Conservation (phyloP, 2,113 vertebrate genomes). For the Danionella cerebrum region DNA sequence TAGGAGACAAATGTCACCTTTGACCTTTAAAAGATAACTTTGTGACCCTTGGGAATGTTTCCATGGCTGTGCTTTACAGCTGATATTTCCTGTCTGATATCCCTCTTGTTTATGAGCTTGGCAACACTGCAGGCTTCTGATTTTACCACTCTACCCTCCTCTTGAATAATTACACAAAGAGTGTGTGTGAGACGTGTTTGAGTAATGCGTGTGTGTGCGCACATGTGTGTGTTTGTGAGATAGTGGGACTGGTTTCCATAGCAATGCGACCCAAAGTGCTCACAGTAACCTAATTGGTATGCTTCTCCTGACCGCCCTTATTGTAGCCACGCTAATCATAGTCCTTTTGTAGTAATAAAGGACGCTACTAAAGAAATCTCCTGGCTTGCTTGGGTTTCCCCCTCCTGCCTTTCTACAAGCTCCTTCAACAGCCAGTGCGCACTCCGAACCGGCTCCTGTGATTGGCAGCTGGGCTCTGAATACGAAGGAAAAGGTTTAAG, state of each 20-base stretch:
- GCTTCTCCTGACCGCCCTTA: slow-evolving; percentile 80
- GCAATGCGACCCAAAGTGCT: slow-evolving; percentile 79
- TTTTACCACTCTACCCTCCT: slow-evolving; percentile 27
- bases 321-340: slow-evolving; percentile 88
- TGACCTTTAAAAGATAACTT: neutral
- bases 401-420: slow-evolving; percentile 5
- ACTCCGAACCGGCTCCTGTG: slow-evolving; percentile 20
- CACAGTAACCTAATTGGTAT: slow-evolving; percentile 83
- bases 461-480: slow-evolving; percentile 37
- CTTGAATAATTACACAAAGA: slow-evolving; percentile 29
- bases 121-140: slow-evolving; percentile 18
- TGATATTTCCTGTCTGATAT: neutral
- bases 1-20: neutral
- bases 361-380: slow-evolving; percentile 84
- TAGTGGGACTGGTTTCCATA: slow-evolving; percentile 69
- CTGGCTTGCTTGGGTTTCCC: slow-evolving; percentile 77
- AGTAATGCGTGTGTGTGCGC: slow-evolving; percentile 16
- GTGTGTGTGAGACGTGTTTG: slow-evolving; percentile 28
- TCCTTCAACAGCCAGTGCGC: slow-evolving; percentile 27
- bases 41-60: neutral
- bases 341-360: slow-evolving; percentile 85
- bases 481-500: slow-evolving; percentile 19
- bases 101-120: slow-evolving; percentile 25
- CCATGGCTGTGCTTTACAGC: neutral
- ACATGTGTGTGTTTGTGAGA: slow-evolving; percentile 11